Percentiles rank a stretch among this genome's conserved stretches.
phyloP scores from a whole-genome alignment of 2,113 vertebrate genomes.

The Oreochromis spilurus region DNA sequence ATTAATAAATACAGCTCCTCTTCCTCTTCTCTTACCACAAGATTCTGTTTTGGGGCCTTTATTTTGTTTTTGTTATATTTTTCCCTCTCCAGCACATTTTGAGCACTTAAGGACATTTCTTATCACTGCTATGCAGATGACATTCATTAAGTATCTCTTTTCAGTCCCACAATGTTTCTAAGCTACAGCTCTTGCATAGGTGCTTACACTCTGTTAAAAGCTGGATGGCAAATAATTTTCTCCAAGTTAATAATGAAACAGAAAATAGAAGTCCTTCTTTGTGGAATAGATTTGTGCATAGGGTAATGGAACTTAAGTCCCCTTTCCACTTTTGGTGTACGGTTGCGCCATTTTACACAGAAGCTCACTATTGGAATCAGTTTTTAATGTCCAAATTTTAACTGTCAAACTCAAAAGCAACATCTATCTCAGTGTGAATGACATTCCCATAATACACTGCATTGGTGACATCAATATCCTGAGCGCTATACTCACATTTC shows the following conservation, averaged over 20 bases:
- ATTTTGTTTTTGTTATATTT: not conserved
- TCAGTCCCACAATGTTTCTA: not conserved
- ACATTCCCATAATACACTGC: no score
- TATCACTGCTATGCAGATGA: not conserved
- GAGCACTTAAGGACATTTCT: not conserved
- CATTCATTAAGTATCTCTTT: not conserved
- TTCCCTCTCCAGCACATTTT: accelerated
- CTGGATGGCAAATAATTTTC: not conserved
- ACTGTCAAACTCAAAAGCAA: no score
- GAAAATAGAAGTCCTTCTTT: not conserved
- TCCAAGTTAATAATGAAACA: not conserved
- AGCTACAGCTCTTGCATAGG: not conserved
- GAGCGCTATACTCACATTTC: no score
- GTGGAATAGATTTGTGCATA: not conserved
- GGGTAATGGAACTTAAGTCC: not conserved
- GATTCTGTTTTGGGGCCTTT: not conserved
- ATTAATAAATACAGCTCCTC: accelerated
- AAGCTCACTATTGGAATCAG: no score
- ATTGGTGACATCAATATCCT: no score
- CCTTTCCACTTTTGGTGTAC: not conserved
- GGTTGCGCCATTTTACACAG: no score
- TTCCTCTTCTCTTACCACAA: not conserved
- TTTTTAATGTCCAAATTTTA: no score
- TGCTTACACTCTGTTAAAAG: not conserved
- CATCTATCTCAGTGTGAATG: no score